Evolutionary conservation across 2,888 invertebrate species (phyloP).

Genomic region (Tridacna gigas): DNA sequence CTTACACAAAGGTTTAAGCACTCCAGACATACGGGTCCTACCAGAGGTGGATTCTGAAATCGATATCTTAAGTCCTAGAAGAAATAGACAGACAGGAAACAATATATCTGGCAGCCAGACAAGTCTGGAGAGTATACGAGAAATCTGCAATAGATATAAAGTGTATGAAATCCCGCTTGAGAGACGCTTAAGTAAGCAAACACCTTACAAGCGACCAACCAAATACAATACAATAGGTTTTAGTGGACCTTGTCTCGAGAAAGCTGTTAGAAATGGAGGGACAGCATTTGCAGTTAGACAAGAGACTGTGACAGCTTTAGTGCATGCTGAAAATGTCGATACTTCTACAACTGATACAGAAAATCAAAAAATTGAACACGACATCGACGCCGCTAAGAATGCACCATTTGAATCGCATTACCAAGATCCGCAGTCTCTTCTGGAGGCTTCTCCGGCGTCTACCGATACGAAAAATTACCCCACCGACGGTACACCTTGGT

Average conservation of each 20-base stretch:
- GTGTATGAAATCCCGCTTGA: constrained; percentile 49
- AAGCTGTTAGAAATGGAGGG: not conserved
- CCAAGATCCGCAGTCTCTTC: constrained; percentile 43
- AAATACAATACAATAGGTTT: constrained; percentile 38
- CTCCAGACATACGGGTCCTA: not conserved
- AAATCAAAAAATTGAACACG: not conserved
- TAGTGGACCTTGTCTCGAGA: constrained; percentile 6
- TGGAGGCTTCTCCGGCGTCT: not conserved
- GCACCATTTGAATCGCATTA: constrained; percentile 35
- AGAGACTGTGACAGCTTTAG: constrained; percentile 15
- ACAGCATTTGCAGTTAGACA: not conserved
- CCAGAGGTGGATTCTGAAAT: not conserved
- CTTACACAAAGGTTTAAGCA: constrained; percentile 3
- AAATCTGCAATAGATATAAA: constrained; percentile 37
- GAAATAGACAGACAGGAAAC: not conserved
- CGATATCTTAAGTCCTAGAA: not conserved
- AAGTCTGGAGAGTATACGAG: constrained; percentile 55
- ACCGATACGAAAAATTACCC: not conserved
- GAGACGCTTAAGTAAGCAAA: constrained; percentile 9
- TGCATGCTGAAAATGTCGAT: constrained; percentile 19
- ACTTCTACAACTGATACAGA: not conserved
- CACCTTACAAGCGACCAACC: constrained; percentile 22
- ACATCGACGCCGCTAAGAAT: not conserved
- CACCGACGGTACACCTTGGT: not conserved
- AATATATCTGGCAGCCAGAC: constrained; percentile 35